Evolutionary conservation across 2,888 invertebrate genomes (phyloP), one percentile per base, ranked within the genome.

Genomic region (Ligdia adustata): DNA sequence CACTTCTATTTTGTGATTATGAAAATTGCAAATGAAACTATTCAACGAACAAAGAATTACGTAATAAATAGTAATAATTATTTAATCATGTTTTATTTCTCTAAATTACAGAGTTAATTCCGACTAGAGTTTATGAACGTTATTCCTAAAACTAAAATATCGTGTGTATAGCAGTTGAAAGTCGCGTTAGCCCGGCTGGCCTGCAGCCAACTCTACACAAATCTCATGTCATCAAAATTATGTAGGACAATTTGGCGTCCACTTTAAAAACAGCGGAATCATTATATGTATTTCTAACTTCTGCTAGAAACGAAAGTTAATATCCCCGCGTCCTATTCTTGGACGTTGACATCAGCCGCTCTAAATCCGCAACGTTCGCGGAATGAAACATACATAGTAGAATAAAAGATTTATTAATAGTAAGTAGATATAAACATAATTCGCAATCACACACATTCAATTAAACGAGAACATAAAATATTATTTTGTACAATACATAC

Each of bases 381-480:
- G 26, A 47, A 47, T 35, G 24, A 41, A 31, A 41, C 29, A 29
- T 34, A 41, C n/a, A 22, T 52, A 62, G 75, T 87, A 83, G 81
- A 83, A 81, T 87, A 87, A 84, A 82, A 84, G 82, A 80, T 90
- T 89, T 90, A 90, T 87, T 89, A 87, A 82, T 85, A 26, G 35
- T 35, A 84, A 84, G 77, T 84, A 83, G 75, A 80, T 83, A 85
- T 87, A 86, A 85, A 87, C 82, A 87, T 82, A 80, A 68, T 65
- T 81, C 83, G 76, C 86, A 86, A 79, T 82, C 87, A 86, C 82
- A 83, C 85, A 80, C 85, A 81, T 83, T n/a, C 84, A 86, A 83
- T 79, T 86, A 81, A 82, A 83, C 76, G 75, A 78, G 48, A 39
- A 49, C 42, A 39, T 39, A 43, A 70, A 22, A 79, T 78, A 82